Evolutionary conservation across 2,888 invertebrate species (phyloP), one percentile per base, ranked within the genome.

Genomic region (Nebria brevicollis): DNA sequence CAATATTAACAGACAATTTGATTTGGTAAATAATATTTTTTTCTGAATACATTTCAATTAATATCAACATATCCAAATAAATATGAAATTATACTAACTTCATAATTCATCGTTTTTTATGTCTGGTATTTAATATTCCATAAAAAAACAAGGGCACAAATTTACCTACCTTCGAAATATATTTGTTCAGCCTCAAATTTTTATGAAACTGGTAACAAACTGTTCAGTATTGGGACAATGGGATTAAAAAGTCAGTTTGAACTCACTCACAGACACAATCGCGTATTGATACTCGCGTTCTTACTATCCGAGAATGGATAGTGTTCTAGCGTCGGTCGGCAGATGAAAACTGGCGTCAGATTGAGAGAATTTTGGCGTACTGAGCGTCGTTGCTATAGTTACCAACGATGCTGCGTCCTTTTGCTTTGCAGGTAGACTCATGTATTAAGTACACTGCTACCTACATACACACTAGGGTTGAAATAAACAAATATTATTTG

Each of bases 351-450:
- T 54, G 54, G 54, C 54, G 54, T 54, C 54, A 54, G 11, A 54
- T 54, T 54, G 11, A 13, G 54, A 54, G 54, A 54, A 54, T 54
- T 54, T 54, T 11, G 13, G 54, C 54, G 54, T 54, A 8, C 54
- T 54, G 54, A 54, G 13, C 70, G 70, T 15, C 70, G 70, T 70
- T 34, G 25, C 70, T 34, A 70, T 70, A 20, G 70, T 26, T 70
- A 70, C 70, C 70, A 26, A 34, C 15, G 70, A 70, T 70, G 70
- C 70, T 70, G 70, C 70, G 54, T 54, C 54, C 54, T 54, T 54
- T 54, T 54, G 54, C 54, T 13, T 54, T 54, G 54, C 13, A 54
- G 54, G 54, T 54, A 54, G 54, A 11, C 54, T 54, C 54, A 8
- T 54, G 1, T 54, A 54, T 54, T 13, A 54, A 54, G 54, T 13